Base-by-base conservation (phyloP, 2,888 invertebrate species). In the Ditula angustiorana region DNA sequence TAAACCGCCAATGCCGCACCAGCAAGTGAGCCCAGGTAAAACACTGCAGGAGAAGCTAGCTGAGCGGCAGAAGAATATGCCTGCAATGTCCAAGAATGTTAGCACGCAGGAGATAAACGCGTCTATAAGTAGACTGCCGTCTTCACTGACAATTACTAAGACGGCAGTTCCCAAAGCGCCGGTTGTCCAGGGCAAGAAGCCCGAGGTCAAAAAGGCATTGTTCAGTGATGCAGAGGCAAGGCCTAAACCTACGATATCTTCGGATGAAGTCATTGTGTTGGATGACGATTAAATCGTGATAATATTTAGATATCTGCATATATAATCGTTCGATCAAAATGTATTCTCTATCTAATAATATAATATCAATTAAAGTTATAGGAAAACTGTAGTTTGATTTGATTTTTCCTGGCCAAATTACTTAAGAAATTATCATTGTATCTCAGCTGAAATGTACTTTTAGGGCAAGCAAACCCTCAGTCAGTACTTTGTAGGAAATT, bases 31-130 rank as follows among this genome's bases (percentile, higher is more conserved):
- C 72, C 93, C 95, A 0, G 94, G 94, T 0, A 95, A 95, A 85
- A 95, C 95, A 0, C 79, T 95, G 62, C 95, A 95, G 75, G 95
- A 95, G 77, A 95, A 95, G 80, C 81, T 95, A 61, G 95, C 95
- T 0, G 95, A 95, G 69, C 90, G 94, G 65, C 94, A 95, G 69
- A 95, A 95, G 75, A 84, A 83, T 70, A 69, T 85, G 23, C 90
- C 91, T 0, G 74, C 80, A 10, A 74, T 82, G 0, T 56, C 83
- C 0, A 84, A 80, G 68, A 49, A 30, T 3, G 19, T 66, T 0
- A 67, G 61, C 7, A 19, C 74, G 0, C 71, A 83, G 23, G 90
- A 90, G 8, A 83, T 90, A 16, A 86, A 75, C 16, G 85, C 88
- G 0, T 88, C 92, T 0, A 86, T 93, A 60, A 88, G 87, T 69